phyloP scores from a whole-genome alignment of 2,888 invertebrate genomes.

The Octonoba sinensis region DNA sequence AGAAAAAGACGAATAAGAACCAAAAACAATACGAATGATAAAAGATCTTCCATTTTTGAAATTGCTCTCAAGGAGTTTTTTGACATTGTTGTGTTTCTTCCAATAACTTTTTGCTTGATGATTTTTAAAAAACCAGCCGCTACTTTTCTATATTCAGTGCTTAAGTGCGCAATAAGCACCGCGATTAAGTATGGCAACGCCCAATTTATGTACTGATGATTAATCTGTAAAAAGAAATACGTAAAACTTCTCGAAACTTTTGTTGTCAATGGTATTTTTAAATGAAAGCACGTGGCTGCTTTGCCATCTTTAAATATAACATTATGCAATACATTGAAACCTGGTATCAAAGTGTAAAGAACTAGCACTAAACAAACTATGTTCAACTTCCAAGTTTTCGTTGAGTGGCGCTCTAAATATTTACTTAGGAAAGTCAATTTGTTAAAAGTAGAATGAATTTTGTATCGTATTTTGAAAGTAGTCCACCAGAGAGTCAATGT shows the following conservation, averaged over 20 bases:
- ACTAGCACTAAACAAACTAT: constrained; percentile 5
- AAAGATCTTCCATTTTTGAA: constrained; percentile 11
- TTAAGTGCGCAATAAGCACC: constrained; percentile 16
- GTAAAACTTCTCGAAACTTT: neutral
- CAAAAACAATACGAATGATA: constrained; percentile 22
- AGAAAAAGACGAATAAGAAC: constrained; percentile 39
- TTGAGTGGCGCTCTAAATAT: neutral
- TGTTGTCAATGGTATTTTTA: constrained; percentile 12
- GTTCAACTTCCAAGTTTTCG: neutral
- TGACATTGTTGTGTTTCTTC: neutral
- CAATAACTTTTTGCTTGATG: neutral
- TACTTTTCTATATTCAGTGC: constrained; percentile 3
- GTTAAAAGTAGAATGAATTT: constrained; percentile 4
- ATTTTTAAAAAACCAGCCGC: neutral
- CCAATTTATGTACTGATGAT: constrained; percentile 40
- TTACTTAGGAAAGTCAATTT: neutral
- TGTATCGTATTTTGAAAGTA: neutral
- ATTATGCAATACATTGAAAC: constrained; percentile 20
- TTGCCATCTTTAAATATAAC: constrained; percentile 3
- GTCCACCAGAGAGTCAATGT: constrained; percentile 37
- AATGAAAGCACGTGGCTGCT: constrained; percentile 16
- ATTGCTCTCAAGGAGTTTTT: constrained; percentile 8
- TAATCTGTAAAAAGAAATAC: constrained; percentile 26
- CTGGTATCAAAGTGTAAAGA: constrained; percentile 14
- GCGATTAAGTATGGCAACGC: constrained; percentile 15